Evolutionary conservation across 2,797 vertebrate genomes (phyloP), one percentile per base, ranked within the genome.

Genomic region (Nothura maculosa): DNA sequence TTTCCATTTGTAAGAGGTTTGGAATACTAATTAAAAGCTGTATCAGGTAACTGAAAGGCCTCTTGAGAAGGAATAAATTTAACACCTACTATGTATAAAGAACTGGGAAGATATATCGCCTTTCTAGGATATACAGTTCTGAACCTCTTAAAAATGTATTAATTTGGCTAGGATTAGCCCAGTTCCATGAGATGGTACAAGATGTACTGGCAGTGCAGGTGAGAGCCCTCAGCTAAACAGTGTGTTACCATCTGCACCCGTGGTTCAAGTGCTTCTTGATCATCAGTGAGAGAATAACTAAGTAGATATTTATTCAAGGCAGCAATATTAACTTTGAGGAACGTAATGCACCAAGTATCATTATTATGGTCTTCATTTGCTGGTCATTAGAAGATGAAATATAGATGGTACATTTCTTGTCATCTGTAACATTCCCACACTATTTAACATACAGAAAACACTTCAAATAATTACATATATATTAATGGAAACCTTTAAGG

Each of bases 21-120:
- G n/a, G 50, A 45, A 9, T 61, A 85, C 83, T 63, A 12, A 93
- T 80, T 85, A 72, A 87, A 94, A 85, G 83, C 47, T 92, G 4
- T 79, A 80, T 38, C 89, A 50, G 24, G 72, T 43, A 87, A 68
- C 45, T 83, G 36, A 92, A 64, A 77, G 6, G 42, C 42, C 58
- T 92, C 96, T 87, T 76, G 32, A 58, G 92, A 90, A 74, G 7
- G 34, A 70, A 34, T 86, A 63, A 77, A 92, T 67, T 50, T 94
- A 84, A 55, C 22, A 74, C 81, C 74, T 63, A 60, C 30, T 30
- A 4, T 52, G 16, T 24, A 40, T 17, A 24, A 36, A 54, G 86
- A 81, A 4, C 17, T 74, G 68, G n/a, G 14, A 45, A 12, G 24
- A 30, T 60, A 20, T 8, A 76, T 55, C 9, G 0, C 14, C 40